Base-by-base conservation (phyloP, 2,888 invertebrate genomes). In the Euzetes globulus region DNA sequence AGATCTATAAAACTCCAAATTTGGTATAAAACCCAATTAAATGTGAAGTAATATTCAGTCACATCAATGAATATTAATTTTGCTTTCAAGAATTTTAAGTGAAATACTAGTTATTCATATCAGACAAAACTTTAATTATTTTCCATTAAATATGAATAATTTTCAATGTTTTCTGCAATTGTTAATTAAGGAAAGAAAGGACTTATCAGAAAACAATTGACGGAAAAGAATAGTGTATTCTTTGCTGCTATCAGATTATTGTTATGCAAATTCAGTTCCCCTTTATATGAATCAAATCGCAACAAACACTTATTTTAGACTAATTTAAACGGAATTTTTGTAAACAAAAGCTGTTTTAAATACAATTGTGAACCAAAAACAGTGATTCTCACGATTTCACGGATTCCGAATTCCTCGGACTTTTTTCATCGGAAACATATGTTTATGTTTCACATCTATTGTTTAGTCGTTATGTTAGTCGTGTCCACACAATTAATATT, bases 341-440 rank as follows among this genome's bases (percentile, higher is more conserved):
- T n/a, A 19, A 50, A 50, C 50, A 50, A 50, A 50, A 50, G 3
- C 22, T 15, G n/a, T n/a, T 27, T 41, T 41, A 11, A 9, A 11
- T 13, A 27, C 29, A 27, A 25, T 50, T 58, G 19, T 58, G 27
- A 58, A n/a, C 19, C 25, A 58, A 13, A 50, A 50, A 50, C 60
- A 60, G 25, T 29, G 60, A 60, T 60, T 60, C 27, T 60, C 60
- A 60, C 60, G 60, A 7, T 27, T 29, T 60, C 60, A 27, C 60
- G 27, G 60, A 19, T 60, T 60, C 17, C 5, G 11, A 6, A 58
- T 60, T 60, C 27, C 60, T 60, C 2, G 13, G 29, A 2, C 27
- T 60, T 60, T 22, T 4, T 19, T 60, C 3, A 29, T 5, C 19
- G 3, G n/a, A 60, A 60, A 60, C 5, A 60, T 9, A 52, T 52